Conservation (phyloP, 92 coral and sea anemone species). For the Paramuricea clavata region DNA sequence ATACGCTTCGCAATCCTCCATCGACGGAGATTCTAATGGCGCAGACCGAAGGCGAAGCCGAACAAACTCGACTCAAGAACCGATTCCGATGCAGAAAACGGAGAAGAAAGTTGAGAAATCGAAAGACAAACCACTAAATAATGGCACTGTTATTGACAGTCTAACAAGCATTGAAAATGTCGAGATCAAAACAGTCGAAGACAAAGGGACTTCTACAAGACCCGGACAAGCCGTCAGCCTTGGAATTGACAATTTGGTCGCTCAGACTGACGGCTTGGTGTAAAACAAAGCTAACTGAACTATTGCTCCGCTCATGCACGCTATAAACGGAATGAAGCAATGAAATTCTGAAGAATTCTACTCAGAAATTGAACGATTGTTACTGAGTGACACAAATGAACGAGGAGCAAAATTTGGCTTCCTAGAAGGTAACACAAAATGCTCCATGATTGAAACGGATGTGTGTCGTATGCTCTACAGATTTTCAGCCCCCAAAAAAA, state of each 20-base stretch:
- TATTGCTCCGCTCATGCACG: no score
- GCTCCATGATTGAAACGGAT: not conserved
- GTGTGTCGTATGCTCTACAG: not conserved
- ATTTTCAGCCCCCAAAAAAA: not conserved
- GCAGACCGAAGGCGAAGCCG: constrained; percentile 8
- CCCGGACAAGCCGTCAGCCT: not conserved
- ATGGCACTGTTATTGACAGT: not conserved
- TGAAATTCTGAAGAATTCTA: no score
- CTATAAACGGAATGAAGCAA: no score
- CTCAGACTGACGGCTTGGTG: not conserved
- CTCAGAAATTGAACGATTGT: no score
- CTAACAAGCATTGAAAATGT: constrained; percentile 6
- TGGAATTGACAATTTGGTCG: constrained; percentile 9
- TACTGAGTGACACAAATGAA: no score
- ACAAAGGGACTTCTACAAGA: not conserved
- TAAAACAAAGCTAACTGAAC: no score
- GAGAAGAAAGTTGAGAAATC: not conserved
- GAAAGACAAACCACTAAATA: not conserved
- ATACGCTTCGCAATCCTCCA: not conserved
- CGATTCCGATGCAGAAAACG: not conserved
- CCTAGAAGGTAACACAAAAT: no score
- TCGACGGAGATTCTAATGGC: no score
- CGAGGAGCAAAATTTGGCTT: no score
- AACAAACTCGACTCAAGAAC: not conserved
- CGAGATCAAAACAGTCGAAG: constrained; percentile 7